Evolutionary conservation across 2,113 vertebrate species (phyloP).

Genomic region (Oncorhynchus keta): DNA sequence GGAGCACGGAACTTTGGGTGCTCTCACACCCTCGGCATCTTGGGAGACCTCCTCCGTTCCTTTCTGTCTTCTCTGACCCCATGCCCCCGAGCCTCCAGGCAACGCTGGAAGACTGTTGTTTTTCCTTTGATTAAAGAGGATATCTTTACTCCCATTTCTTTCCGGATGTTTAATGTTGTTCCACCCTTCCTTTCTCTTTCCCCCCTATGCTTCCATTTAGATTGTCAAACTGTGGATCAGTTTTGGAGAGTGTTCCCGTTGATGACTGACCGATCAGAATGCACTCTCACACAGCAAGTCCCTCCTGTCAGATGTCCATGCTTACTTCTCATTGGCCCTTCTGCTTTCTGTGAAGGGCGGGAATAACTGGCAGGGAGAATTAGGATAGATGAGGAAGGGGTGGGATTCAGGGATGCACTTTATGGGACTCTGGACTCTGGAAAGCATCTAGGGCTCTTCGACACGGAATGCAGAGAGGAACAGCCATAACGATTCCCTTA

Average conservation of each 20-base stretch:
- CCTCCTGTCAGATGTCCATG: background rate
- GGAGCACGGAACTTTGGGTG: conserved; percentile 52
- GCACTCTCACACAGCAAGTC: conserved; percentile 6
- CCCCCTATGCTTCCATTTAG: background rate
- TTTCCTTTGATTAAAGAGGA: background rate
- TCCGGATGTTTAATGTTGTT: background rate
- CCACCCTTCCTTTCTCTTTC: conserved; percentile 5
- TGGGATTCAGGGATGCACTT: conserved; percentile 7
- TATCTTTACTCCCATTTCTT: background rate
- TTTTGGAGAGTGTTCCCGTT: background rate
- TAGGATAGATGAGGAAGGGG: conserved; percentile 1
- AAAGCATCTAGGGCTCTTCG: background rate
- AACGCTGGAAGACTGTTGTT: background rate
- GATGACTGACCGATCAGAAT: background rate
- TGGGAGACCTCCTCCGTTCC: conserved; percentile 47
- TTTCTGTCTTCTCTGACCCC: background rate
- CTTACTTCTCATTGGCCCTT: background rate
- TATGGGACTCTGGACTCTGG: background rate
- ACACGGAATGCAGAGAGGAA: background rate
- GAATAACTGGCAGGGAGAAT: background rate
- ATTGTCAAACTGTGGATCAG: conserved; percentile 6
- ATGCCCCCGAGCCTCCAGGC: background rate
- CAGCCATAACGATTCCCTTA: background rate
- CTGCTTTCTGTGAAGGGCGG: conserved; percentile 10
- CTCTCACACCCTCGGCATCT: conserved; percentile 49